Evolutionary conservation across 2,797 vertebrate species (phyloP).

Genomic region (Trachurus trachurus): DNA sequence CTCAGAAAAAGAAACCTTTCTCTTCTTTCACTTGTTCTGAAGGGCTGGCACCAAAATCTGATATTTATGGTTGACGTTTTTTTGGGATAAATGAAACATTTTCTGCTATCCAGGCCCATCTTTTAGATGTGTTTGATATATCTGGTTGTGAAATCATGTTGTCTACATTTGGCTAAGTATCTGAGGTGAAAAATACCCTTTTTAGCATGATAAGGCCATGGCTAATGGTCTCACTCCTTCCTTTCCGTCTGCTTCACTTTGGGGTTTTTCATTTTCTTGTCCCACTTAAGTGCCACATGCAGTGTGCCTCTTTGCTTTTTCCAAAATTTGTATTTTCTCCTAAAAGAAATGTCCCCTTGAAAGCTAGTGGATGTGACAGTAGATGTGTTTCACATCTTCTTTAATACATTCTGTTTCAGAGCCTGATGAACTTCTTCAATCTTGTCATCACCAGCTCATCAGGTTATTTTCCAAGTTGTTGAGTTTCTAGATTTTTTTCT

Average conservation of each 20-base stretch:
- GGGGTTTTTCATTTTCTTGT: not conserved
- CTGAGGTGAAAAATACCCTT: not conserved
- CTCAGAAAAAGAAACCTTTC: not conserved
- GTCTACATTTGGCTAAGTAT: not conserved
- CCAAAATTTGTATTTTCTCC: too few relatives aligned
- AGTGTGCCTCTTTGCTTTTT: not conserved
- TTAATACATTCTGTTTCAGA: too few relatives aligned
- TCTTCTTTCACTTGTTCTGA: conserved; percentile 36
- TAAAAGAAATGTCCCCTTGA: not conserved
- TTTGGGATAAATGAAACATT: conserved; percentile 16
- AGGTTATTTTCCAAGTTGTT: not conserved
- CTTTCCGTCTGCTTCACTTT: conserved; percentile 7
- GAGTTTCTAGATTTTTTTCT: not conserved
- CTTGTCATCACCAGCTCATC: not conserved
- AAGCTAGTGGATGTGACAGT: not conserved
- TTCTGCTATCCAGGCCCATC: conserved; percentile 16
- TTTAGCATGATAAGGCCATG: not conserved
- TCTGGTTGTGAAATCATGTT: conserved; percentile 16
- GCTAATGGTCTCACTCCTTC: not conserved
- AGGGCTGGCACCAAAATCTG: conserved; percentile 28
- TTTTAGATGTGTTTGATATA: conserved; percentile 18
- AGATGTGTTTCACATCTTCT: not conserved
- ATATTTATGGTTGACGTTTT: conserved; percentile 23
- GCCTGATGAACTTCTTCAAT: not conserved
- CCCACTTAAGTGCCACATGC: conserved; percentile 4